phyloP scores from a whole-genome alignment of 2,888 invertebrate genomes.

The Molanna angustata region DNA sequence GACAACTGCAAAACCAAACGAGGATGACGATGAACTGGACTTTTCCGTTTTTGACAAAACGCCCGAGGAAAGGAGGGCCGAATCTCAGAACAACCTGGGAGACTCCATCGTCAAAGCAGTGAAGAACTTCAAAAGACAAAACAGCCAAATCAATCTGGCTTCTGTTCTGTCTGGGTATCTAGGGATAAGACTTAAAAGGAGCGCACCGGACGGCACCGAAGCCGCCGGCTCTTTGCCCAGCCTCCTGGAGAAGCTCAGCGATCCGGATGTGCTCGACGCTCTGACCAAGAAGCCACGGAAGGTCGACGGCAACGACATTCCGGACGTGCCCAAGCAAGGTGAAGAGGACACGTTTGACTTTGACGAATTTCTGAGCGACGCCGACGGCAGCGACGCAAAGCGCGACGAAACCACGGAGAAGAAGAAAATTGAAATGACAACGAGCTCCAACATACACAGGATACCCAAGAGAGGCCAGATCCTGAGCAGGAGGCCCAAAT shows the following conservation, averaged over 20 bases:
- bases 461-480: constrained; percentile 25
- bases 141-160: constrained; percentile 17
- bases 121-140: constrained; percentile 18
- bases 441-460: constrained; percentile 26
- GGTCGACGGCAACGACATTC: background rate
- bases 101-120: constrained; percentile 25
- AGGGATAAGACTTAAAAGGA: constrained; percentile 9
- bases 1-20: constrained; percentile 1
- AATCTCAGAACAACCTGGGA: constrained; percentile 18
- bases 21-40: constrained; percentile 22
- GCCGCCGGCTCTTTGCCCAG: background rate
- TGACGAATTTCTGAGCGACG: background rate
- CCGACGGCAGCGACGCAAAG: constrained; percentile 17
- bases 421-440: constrained; percentile 1
- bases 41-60: constrained; percentile 27
- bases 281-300: background rate
- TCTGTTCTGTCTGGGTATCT: constrained; percentile 17
- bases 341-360: background rate
- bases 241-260: background rate
- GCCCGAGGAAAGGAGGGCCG: constrained; percentile 9
- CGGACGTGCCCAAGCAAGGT: background rate
- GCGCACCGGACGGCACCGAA: constrained; percentile 3
- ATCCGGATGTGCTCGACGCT: background rate
- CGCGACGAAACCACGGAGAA: constrained; percentile 7
- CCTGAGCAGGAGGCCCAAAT: constrained; percentile 25